A percentile compares a stretch with the other conserved stretches of the same genome.
phyloP scores from a whole-genome alignment of 2,888 invertebrate species.

The Agrotis exclamationis region DNA sequence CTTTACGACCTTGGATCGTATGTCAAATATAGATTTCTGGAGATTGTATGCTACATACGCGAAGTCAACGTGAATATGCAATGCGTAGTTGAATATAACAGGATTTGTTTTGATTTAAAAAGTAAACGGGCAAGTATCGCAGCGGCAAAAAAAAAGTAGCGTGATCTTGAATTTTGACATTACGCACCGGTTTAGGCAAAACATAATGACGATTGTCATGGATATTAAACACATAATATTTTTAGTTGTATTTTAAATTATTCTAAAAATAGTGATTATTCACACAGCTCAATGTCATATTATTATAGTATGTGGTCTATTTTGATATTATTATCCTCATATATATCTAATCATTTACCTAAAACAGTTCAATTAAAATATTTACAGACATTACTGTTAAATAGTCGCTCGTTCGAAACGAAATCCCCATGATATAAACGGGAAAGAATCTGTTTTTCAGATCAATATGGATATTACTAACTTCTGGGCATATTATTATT shows the following conservation, averaged over 20 bases:
- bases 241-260: conserved; percentile 3
- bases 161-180: background rate
- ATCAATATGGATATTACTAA: background rate
- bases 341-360: background rate
- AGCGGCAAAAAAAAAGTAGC: background rate
- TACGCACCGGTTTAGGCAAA: background rate
- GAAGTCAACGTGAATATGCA: conserved; percentile 14
- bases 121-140: background rate
- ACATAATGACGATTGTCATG: background rate
- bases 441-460: background rate
- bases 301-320: background rate
- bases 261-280: conserved; percentile 9
- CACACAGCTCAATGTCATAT: conserved; percentile 2
- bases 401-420: background rate
- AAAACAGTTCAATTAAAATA: background rate
- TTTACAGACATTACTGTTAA: too few relatives aligned
- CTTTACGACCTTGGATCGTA: conserved; percentile 45
- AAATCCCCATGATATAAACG: background rate
- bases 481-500: background rate
- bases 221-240: background rate
- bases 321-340: conserved; percentile 1
- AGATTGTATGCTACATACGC: conserved; percentile 34
- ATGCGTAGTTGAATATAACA: background rate
- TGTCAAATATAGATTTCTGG: conserved; percentile 47
- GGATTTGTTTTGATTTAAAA: conserved; percentile 2